These are phyloP conservation scores for Gymnoscelis rufifasciata DNA, from an alignment of 2,888 invertebrate genomes.

Conservation along the genomic window DNA sequence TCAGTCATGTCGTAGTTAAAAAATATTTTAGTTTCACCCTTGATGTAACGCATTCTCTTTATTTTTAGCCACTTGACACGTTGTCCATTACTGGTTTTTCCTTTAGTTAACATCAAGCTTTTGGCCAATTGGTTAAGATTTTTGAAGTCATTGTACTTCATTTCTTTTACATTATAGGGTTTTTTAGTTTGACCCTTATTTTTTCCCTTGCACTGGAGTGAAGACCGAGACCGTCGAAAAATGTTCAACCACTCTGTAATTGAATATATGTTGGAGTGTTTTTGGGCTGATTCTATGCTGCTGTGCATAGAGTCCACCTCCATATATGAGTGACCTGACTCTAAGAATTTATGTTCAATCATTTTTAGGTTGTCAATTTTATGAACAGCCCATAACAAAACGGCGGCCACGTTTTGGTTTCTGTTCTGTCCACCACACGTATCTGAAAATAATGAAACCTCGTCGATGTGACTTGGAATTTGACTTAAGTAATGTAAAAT, in stretches of 20 bases:
- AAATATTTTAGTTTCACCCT: not conserved
- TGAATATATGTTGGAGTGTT: too few species aligned
- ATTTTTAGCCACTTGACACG: slow-evolving; percentile 1
- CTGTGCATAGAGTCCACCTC: not conserved
- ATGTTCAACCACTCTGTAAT: too few species aligned
- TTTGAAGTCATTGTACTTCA: not conserved
- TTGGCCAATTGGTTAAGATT: not conserved
- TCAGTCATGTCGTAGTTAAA: slow-evolving; percentile 2
- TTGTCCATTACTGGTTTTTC: not conserved
- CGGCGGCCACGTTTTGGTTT: not conserved
- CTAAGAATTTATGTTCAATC: not conserved
- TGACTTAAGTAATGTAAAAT: not conserved
- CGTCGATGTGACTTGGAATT: not conserved
- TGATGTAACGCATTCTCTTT: not conserved
- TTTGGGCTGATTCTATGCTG: not conserved
- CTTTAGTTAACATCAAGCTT: not conserved
- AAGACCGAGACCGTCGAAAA: too few species aligned
- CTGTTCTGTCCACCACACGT: not conserved
- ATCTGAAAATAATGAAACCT: not conserved
- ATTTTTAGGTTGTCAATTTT: not conserved
- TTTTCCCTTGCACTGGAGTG: too few species aligned
- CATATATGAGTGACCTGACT: not conserved
- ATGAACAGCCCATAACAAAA: not conserved
- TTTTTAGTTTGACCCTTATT: too few species aligned
- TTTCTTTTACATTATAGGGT: slow-evolving; percentile 1